Conservation (phyloP, 2,113 vertebrate species). For the Solea solea region DNA sequence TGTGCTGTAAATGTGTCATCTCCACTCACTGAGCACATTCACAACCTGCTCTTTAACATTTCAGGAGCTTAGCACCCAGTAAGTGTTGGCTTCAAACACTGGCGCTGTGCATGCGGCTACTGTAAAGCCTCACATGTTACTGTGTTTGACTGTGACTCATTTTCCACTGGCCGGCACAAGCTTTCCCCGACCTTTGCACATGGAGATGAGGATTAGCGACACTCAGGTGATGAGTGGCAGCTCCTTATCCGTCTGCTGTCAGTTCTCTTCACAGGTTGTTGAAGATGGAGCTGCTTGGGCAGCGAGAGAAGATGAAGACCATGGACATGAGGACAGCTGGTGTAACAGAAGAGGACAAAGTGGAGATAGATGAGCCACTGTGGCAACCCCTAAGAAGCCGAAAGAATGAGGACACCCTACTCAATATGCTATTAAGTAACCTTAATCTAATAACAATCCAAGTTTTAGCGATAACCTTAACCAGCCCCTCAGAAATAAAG, state of each 20-base stretch:
- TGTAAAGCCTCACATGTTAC: conserved; percentile 60
- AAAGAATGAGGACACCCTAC: no score
- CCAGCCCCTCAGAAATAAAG: no score
- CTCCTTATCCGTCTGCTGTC: conserved; percentile 45
- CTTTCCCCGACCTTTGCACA: conserved; percentile 53
- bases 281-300: no score
- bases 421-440: no score
- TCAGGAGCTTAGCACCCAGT: conserved; percentile 46
- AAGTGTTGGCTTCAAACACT: conserved; percentile 45
- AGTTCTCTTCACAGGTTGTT: not conserved
- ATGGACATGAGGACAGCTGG: no score
- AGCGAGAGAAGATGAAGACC: no score
- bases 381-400: no score
- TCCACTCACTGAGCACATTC: conserved; percentile 6
- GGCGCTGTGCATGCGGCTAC: conserved; percentile 31
- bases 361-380: no score
- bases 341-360: no score
- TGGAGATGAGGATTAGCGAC: conserved; percentile 60
- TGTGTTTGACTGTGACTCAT: conserved; percentile 67
- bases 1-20: conserved; percentile 4
- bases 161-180: conserved; percentile 61
- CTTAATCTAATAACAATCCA: no score
- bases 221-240: conserved; percentile 49
- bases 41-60: conserved; percentile 25
- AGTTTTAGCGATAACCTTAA: no score